Evolutionary conservation across 2,888 invertebrate genomes (phyloP).

Genomic region (Abscondita cerata): DNA sequence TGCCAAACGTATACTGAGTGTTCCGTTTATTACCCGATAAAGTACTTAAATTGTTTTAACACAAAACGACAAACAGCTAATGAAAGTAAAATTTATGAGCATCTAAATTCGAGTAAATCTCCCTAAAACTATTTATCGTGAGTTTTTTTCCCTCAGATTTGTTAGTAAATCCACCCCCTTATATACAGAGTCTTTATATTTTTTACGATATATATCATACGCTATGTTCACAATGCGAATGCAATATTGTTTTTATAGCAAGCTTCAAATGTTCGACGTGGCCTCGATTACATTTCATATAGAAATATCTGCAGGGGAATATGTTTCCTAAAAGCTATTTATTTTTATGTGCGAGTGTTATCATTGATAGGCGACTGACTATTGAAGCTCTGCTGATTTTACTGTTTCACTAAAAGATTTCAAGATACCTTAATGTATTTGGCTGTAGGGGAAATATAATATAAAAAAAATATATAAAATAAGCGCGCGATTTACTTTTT

Average conservation of each 20-base stretch:
- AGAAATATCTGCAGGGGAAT: slow-evolving; percentile 46
- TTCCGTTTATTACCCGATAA: too few relatives aligned
- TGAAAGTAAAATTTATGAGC: background rate
- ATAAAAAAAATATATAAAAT: background rate
- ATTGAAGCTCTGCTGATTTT: slow-evolving; percentile 51
- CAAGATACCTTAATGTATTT: slow-evolving; percentile 43
- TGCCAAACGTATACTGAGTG: too few relatives aligned
- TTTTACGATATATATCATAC: slow-evolving; percentile 59
- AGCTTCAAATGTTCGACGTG: slow-evolving; percentile 50
- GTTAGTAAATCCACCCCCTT: slow-evolving; percentile 43
- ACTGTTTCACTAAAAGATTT: slow-evolving; percentile 49
- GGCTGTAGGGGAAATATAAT: slow-evolving; percentile 34
- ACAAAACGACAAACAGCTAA: background rate
- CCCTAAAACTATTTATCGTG: slow-evolving; percentile 44
- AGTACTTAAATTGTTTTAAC: too few relatives aligned
- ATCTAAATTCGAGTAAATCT: slow-evolving; percentile 50
- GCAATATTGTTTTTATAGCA: slow-evolving; percentile 59
- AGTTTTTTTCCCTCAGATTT: slow-evolving; percentile 40
- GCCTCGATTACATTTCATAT: slow-evolving; percentile 52
- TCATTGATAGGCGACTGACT: slow-evolving; percentile 57
- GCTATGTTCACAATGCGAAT: slow-evolving; percentile 56
- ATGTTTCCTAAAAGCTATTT: slow-evolving; percentile 56
- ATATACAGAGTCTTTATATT: slow-evolving; percentile 52
- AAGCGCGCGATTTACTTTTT: background rate
- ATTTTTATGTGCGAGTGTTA: slow-evolving; percentile 60